Evolutionary conservation across 2,797 vertebrate genomes (phyloP).

Genomic region (Psittacula echo): DNA sequence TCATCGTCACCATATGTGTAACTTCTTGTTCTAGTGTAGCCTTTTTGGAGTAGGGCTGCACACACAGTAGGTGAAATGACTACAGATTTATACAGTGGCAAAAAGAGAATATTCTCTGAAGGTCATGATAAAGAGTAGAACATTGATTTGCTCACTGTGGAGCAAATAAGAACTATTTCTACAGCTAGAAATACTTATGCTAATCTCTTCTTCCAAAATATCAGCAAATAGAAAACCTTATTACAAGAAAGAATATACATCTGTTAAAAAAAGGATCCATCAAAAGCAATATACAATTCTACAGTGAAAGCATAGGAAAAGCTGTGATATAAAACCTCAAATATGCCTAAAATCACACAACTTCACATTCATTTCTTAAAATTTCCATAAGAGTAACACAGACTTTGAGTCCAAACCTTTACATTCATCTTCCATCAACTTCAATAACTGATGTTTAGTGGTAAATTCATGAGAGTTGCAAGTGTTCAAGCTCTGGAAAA

Average conservation of each 20-base stretch:
- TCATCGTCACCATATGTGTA: not conserved
- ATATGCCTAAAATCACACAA: not conserved
- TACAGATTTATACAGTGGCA: not conserved
- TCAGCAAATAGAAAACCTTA: not conserved
- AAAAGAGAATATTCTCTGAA: not conserved
- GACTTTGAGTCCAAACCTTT: slow-evolving; percentile 21
- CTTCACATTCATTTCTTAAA: not conserved
- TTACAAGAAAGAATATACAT: not conserved
- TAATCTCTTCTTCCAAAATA: not conserved
- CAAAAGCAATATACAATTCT: not conserved
- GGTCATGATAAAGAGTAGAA: not conserved
- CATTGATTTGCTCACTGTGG: not conserved
- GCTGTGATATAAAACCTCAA: not conserved
- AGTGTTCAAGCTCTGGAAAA: slow-evolving; percentile 27
- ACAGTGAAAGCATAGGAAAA: not conserved
- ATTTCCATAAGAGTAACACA: not conserved
- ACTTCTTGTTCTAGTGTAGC: not conserved
- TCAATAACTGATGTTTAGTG: slow-evolving; percentile 15
- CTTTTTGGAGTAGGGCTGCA: not conserved
- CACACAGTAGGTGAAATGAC: not conserved
- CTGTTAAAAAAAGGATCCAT: not conserved
- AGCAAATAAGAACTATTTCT: not conserved
- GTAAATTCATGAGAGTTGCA: slow-evolving; percentile 36
- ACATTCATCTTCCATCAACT: slow-evolving; percentile 39
- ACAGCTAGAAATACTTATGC: not conserved